A percentile compares a stretch with the other conserved stretches of the same genome.
Evolutionary conservation across 2,888 invertebrate species (phyloP).

Genomic region (Eupithecia tripunctaria): DNA sequence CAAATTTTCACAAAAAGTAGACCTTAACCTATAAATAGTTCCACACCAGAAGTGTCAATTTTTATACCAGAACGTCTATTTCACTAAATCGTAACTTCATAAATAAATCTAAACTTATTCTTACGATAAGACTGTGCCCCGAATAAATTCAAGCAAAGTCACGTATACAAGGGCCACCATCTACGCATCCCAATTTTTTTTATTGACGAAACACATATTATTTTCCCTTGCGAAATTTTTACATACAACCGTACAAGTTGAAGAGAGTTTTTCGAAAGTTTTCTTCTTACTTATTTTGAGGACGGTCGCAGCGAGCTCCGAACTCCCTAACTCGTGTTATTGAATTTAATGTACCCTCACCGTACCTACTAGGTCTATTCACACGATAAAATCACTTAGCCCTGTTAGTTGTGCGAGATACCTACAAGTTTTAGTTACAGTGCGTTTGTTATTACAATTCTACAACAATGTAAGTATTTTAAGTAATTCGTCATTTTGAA

Average conservation of each 20-base stretch:
- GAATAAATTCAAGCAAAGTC: conserved; percentile 39
- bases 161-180: conserved; percentile 37
- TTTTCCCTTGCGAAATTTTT: conserved; percentile 68
- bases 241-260: conserved; percentile 76
- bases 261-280: conserved; percentile 78
- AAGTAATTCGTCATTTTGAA: background rate
- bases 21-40: background rate
- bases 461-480: background rate
- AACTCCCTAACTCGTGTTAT: conserved; percentile 83
- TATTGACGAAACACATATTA: conserved; percentile 55
- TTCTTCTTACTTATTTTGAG: conserved; percentile 81
- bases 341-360: conserved; percentile 82
- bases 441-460: background rate
- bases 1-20: no score
- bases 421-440: background rate
- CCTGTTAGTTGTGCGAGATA: conserved; percentile 41
- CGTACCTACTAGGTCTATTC: conserved; percentile 72
- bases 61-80: background rate
- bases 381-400: conserved; percentile 73
- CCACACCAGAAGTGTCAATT: background rate
- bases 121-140: conserved; percentile 12
- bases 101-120: conserved; percentile 17
- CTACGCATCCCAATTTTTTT: conserved; percentile 45
- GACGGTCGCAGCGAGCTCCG: conserved; percentile 81
- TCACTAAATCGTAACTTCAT: conserved; percentile 2